phyloP scores from a whole-genome alignment of 2,888 invertebrate genomes.

The Cistogaster globosa region DNA sequence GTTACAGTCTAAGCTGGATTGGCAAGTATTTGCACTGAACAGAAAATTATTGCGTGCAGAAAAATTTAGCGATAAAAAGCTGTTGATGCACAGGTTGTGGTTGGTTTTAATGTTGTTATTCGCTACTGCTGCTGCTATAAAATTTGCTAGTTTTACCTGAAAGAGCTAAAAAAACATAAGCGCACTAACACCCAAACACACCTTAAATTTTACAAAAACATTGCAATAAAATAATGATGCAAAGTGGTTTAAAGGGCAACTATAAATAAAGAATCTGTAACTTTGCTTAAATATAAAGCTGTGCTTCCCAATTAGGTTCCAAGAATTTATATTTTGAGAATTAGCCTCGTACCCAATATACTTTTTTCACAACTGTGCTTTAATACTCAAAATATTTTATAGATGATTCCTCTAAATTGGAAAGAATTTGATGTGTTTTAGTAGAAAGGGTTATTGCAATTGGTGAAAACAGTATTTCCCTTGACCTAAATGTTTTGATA shows the following conservation, averaged over 20 bases:
- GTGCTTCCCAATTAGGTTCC: too few species aligned
- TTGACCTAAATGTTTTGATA: too few species aligned
- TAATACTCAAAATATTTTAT: too few species aligned
- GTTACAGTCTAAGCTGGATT: conserved; percentile 55
- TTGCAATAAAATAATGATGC: conserved; percentile 5
- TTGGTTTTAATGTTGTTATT: conserved; percentile 20
- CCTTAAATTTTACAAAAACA: conserved; percentile 22
- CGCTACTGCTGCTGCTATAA: conserved; percentile 8
- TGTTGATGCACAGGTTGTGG: conserved; percentile 47
- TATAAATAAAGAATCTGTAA: not conserved
- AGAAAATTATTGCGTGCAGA: conserved; percentile 63
- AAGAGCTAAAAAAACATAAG: conserved; percentile 10
- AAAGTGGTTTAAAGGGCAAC: conserved; percentile 36
- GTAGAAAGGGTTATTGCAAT: too few species aligned
- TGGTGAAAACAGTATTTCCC: too few species aligned
- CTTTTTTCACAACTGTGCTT: too few species aligned
- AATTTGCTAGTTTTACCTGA: conserved; percentile 3
- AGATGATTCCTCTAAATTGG: too few species aligned
- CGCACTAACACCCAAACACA: not conserved
- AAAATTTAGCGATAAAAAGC: conserved; percentile 61
- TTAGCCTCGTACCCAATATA: too few species aligned
- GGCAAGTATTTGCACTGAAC: conserved; percentile 76
- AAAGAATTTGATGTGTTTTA: too few species aligned
- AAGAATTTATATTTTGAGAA: too few species aligned
- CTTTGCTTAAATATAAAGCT: not conserved